A percentile compares a stretch with the other conserved stretches of the same genome.
phyloP scores from a whole-genome alignment of 2,113 vertebrate species.

The Pipa parva region DNA sequence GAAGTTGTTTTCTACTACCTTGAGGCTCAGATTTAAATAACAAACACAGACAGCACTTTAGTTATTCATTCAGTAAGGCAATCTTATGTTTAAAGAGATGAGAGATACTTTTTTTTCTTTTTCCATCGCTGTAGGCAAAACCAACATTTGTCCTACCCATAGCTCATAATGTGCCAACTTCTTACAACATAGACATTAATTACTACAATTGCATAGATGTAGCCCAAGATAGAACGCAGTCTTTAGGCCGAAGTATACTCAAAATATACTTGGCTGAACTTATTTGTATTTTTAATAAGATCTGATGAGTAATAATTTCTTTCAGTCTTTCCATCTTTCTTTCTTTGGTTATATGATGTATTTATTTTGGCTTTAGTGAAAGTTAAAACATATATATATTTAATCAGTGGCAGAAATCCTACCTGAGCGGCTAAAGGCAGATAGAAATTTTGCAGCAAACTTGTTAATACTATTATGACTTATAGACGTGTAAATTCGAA shows the following conservation, averaged over 20 bases:
- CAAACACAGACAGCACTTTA: conserved; percentile 51
- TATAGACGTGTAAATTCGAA: too few relatives aligned
- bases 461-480: too few relatives aligned
- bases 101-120: conserved; percentile 35
- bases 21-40: conserved; percentile 48
- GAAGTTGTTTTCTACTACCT: conserved; percentile 52
- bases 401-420: too few relatives aligned
- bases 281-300: background rate
- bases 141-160: conserved; percentile 3
- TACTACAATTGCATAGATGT: conserved; percentile 3
- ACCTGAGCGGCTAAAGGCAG: too few relatives aligned
- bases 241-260: background rate
- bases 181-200: conserved; percentile 25
- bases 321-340: too few relatives aligned
- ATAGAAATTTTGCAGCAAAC: too few relatives aligned
- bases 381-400: too few relatives aligned
- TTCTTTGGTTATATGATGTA: too few relatives aligned
- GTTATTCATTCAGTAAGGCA: conserved; percentile 54
- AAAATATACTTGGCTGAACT: conserved; percentile 1
- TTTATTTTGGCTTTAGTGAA: too few relatives aligned
- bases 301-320: too few relatives aligned
- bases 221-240: background rate
- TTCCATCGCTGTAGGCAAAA: conserved; percentile 27
- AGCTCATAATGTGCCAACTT: conserved; percentile 10
- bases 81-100: conserved; percentile 44